Base-by-base conservation (phyloP, 2,797 vertebrate genomes). In the Hypotaenidia philippensis region DNA sequence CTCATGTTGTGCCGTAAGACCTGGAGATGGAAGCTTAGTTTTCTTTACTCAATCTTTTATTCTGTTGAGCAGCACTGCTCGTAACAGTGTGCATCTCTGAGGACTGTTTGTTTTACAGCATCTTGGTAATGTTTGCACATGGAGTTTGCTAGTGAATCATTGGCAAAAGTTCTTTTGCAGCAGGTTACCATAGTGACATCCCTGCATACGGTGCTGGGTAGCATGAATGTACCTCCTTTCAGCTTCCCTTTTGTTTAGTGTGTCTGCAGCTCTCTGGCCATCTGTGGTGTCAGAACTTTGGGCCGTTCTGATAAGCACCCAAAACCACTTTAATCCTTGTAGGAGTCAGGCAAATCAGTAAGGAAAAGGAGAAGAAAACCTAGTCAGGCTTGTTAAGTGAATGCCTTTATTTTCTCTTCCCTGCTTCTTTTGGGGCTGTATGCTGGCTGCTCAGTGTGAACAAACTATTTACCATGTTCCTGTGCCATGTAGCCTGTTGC, bases 141-240 rank as follows among this genome's bases (percentile, higher is more conserved):
- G 83, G 86, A 34, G 50, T 72, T 93, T 89, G 75, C 87, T 87
- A 3, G 74, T 89, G 93, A 94, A 66, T 94, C 95, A 60, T 36
- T 92, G 93, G 81, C 89, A 87, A 23, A 74, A 82, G 71, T 89
- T 84, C 70, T 93, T 92, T 84, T 91, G 83, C 75, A 87, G 87
- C 64, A 89, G 84, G 95, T 92, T 95, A 79, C 96, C 95, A 82
- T 93, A 93, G 96, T 65, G 89, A 96, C 22, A 18, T 74, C 68
- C 78, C 6, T 4, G 75, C 83, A 61, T 32, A 53, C 57, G 76
- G 38, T 27, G 74, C 78, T 45, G 49, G 44, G 71, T 60, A 52
- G 56, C 9, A 1, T 74, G 68, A 94, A 85, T 41, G 75, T 50
- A 71, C 76, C 76, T 45, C 56, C 68, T 78, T 94, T 93, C 68